Evolutionary conservation across 2,888 invertebrate genomes (phyloP).

Genomic region (Hirtodrosophila duncani): DNA sequence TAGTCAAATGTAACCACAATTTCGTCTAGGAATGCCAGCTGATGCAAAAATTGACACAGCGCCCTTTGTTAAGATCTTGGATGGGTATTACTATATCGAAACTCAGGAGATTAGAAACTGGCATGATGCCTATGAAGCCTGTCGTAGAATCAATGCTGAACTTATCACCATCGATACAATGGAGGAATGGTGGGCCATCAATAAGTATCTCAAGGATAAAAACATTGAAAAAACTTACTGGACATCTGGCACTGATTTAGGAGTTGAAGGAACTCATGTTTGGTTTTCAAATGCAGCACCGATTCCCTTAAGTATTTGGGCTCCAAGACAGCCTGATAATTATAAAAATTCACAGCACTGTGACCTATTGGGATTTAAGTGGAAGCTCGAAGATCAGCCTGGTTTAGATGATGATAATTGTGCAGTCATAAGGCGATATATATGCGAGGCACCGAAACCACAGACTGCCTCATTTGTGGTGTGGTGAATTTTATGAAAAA

Average conservation of each 20-base stretch:
- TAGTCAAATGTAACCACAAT: neutral
- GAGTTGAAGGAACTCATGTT: neutral
- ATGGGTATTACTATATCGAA: constrained; percentile 19
- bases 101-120: constrained; percentile 6
- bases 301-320: neutral
- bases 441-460: constrained; percentile 10
- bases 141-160: constrained; percentile 15
- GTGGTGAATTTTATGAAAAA: constrained; percentile 3
- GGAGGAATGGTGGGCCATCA: neutral
- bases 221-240: neutral
- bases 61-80: constrained; percentile 13
- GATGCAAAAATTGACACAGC: constrained; percentile 16
- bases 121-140: constrained; percentile 15
- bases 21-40: constrained; percentile 12
- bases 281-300: neutral
- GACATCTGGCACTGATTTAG: neutral
- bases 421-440: neutral
- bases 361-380: constrained; percentile 8
- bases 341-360: constrained; percentile 1
- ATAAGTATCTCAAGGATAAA: neutral
- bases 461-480: constrained; percentile 19
- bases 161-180: constrained; percentile 10
- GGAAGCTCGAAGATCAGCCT: neutral
- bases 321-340: constrained; percentile 17
- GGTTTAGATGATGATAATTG: constrained; percentile 13